Base-by-base conservation (phyloP, 2,797 vertebrate genomes). In the Vireo griseus region DNA sequence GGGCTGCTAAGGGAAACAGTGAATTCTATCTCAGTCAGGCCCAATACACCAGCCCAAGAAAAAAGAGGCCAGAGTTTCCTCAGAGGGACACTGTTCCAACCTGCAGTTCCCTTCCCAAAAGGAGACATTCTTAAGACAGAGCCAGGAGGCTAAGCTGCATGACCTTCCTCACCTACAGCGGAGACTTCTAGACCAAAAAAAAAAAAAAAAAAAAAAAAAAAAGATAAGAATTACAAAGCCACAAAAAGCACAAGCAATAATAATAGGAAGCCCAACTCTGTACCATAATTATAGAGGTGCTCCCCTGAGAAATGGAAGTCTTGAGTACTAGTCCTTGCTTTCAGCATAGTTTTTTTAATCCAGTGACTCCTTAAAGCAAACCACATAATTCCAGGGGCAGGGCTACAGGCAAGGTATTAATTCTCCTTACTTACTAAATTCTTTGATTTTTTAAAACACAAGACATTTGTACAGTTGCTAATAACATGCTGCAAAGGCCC, bases 391-490 rank as follows among this genome's bases (percentile, higher is more conserved):
- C 65, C 65, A 86, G 57, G 26, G 57, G 39, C 50, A 94, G 44
- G 35, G 54, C 62, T 81, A 58, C 31, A 58, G 47, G 51, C 79
- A 90, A 92, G 58, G 40, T 72, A 86, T 75, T 95, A 81, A 88
- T 88, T 81, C 78, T 95, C 44, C 51, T 78, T 78, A 29, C 40
- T 76, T 59, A 73, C 28, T 39, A 81, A 77, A 88, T 91, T 79
- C 11, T 95, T 90, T 92, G 54, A 95, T 88, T 95, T 96, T 89
- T 90, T 57, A 75, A 80, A 91, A 85, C 66, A 81, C 31, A 42
- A 68, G 58, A 51, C 40, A 58, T 81, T 90, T 88, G 66, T 69
- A 69, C 33, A 59, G 61, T 75, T 81, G 79, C 15, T 96, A 94
- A 95, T 90, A 91, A 88, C 48, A 90, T 0, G 1, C 62, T 78